Base-by-base conservation (phyloP, 2,797 vertebrate species). In the Poliocrania exsul region DNA sequence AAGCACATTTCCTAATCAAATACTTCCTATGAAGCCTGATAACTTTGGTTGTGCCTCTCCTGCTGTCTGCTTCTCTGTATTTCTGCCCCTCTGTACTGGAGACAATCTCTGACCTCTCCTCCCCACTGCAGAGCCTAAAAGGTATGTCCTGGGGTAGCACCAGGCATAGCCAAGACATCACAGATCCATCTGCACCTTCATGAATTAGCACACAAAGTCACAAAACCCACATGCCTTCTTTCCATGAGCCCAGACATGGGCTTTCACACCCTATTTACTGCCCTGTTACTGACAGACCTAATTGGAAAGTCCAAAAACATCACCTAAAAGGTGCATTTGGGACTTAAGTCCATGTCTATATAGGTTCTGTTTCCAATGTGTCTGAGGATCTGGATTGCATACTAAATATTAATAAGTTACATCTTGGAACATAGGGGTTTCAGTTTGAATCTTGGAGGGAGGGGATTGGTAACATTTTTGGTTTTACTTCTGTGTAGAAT, bases 391-490 rank as follows among this genome's bases (percentile, higher is more conserved):
- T 70, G n/a, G 17, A 73, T 46, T 53, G 57, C 11, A 73, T 29
- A 47, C 6, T 66, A 70, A 60, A 54, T 84, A 81, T 38, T 33
- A 81, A 33, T 25, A 51, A 58, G 18, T 54, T 74, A 38, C 12
- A 38, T 46, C 26, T 93, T 58, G 56, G 25, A 87, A 83, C n/a
- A 38, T 31, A 62, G 26, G 4, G 7, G 19, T 46, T 95, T 96
- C 29, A 65, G 31, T 53, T 49, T 66, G n/a, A 60, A 51, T 67
- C 33, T 54, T 8, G 4, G 3, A 4, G 14, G 10, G 5, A 20
- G 9, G 4, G 4, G 2, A 3, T 21, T 2, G 31, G 23, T 70
- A 53, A 20, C 11, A 8, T n/a, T 16, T 11, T 26, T 53, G 4
- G 9, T 77, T 77, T 51, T 42, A 38, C 70, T 81, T 66, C 35